Evolutionary conservation across 2,888 invertebrate genomes (phyloP).

Genomic region (Pammene aurita): DNA sequence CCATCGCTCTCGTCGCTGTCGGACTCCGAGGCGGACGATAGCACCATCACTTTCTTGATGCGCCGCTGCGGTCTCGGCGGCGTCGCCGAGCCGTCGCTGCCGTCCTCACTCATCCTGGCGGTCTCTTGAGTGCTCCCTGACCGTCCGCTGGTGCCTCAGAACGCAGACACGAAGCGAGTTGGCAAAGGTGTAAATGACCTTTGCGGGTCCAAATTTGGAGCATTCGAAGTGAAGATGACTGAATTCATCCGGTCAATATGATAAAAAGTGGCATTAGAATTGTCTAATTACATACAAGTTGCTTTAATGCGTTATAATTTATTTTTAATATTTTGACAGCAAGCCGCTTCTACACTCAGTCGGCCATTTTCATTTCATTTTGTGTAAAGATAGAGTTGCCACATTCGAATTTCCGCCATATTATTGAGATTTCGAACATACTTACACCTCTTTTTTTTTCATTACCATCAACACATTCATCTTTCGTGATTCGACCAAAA

Average conservation of each 20-base stretch:
- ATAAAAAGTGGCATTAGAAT: slow-evolving; percentile 54
- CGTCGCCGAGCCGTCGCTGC: slow-evolving; percentile 66
- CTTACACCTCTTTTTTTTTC: neutral
- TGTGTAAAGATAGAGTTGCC: slow-evolving; percentile 24
- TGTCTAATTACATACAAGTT: slow-evolving; percentile 53
- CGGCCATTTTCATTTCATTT: slow-evolving; percentile 76
- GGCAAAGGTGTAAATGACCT: slow-evolving; percentile 78
- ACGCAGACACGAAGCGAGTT: slow-evolving; percentile 58
- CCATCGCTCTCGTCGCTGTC: slow-evolving; percentile 77
- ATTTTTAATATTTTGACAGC: slow-evolving; percentile 80
- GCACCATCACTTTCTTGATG: slow-evolving; percentile 66
- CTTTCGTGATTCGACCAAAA: neutral
- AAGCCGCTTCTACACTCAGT: slow-evolving; percentile 77
- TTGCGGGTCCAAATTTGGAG: slow-evolving; percentile 56
- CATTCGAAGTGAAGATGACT: slow-evolving; percentile 54
- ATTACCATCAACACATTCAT: neutral
- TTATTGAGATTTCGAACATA: slow-evolving; percentile 3
- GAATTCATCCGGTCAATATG: slow-evolving; percentile 62
- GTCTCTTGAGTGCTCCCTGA: slow-evolving; percentile 54
- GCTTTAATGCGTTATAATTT: slow-evolving; percentile 62
- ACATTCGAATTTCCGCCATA: neutral
- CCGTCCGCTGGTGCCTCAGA: slow-evolving; percentile 51
- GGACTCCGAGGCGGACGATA: slow-evolving; percentile 68
- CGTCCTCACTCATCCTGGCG: slow-evolving; percentile 72
- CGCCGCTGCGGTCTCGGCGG: slow-evolving; percentile 66